phyloP scores from a whole-genome alignment of 2,888 invertebrate species.

The Synanthedon andrenaeformis region DNA sequence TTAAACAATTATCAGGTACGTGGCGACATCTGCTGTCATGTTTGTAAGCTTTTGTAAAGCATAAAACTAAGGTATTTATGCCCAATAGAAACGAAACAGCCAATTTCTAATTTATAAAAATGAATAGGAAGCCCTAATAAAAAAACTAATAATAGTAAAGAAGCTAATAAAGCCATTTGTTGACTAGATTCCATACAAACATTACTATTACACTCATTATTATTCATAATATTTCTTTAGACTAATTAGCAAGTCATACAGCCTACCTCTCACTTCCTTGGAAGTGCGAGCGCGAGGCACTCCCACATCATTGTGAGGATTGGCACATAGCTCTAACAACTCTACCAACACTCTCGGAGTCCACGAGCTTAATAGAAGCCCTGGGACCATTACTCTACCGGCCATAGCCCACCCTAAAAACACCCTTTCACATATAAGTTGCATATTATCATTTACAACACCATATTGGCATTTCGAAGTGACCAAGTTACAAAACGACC shows the following conservation, averaged over 20 bases:
- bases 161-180: too few relatives aligned
- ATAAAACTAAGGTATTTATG: too few relatives aligned
- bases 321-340: conserved; percentile 70
- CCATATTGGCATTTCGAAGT: conserved; percentile 64
- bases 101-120: too few relatives aligned
- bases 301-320: conserved; percentile 56
- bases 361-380: conserved; percentile 70
- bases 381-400: conserved; percentile 71
- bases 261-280: conserved; percentile 52
- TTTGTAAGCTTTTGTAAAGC: too few relatives aligned
- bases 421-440: conserved; percentile 75
- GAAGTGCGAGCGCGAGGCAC: conserved; percentile 55
- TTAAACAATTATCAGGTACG: too few relatives aligned
- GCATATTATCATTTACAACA: conserved; percentile 74
- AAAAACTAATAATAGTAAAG: too few relatives aligned
- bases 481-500: conserved; percentile 68
- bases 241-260: conserved; percentile 65
- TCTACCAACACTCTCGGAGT: conserved; percentile 70
- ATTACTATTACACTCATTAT: too few relatives aligned
- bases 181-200: too few relatives aligned
- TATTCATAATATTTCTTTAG: conserved; percentile 6
- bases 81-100: too few relatives aligned
- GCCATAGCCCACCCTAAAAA: conserved; percentile 75
- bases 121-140: too few relatives aligned
- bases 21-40: too few relatives aligned